A percentile compares a stretch with the other conserved stretches of the same genome.
Conservation (phyloP, 1,140 invertebrate genomes). For the Pachypsylla venusta region DNA sequence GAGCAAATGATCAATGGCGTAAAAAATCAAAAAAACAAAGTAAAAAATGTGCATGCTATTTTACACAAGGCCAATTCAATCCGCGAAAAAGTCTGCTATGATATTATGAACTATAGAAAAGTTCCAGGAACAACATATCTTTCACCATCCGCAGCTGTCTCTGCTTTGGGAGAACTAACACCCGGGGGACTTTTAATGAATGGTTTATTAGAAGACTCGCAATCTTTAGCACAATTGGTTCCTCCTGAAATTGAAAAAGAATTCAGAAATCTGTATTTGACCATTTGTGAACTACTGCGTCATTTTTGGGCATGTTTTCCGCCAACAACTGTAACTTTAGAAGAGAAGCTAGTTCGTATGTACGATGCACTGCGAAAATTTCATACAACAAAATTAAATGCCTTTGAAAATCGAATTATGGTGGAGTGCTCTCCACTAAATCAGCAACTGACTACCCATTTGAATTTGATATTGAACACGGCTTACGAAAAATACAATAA, state of each 20-base stretch:
- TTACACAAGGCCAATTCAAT: slow-evolving; percentile 16
- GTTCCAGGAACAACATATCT: slow-evolving; percentile 24
- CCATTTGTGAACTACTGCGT: slow-evolving; percentile 68
- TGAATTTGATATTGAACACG: slow-evolving; percentile 66
- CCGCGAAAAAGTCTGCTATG: slow-evolving; percentile 16
- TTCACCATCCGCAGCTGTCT: slow-evolving; percentile 54
- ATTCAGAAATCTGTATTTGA: slow-evolving; percentile 64
- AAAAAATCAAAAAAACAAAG: slow-evolving; percentile 11
- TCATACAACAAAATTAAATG: slow-evolving; percentile 67
- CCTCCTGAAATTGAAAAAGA: slow-evolving; percentile 68
- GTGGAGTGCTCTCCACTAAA: slow-evolving; percentile 60
- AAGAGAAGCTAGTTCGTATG: slow-evolving; percentile 70
- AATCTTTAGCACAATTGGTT: slow-evolving; percentile 56
- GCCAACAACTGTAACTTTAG: slow-evolving; percentile 54
- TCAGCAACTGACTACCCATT: slow-evolving; percentile 66
- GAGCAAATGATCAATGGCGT: slow-evolving; percentile 19
- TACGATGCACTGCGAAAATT: slow-evolving; percentile 76
- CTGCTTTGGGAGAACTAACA: slow-evolving; percentile 72
- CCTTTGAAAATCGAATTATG: slow-evolving; percentile 66
- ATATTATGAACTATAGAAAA: slow-evolving; percentile 18
- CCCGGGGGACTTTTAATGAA: slow-evolving; percentile 88
- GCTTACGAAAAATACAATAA: slow-evolving; percentile 67
- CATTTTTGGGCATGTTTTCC: slow-evolving; percentile 94
- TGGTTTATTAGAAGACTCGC: slow-evolving; percentile 49
- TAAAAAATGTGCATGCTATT: slow-evolving; percentile 12